A percentile compares a stretch with the other conserved stretches of the same genome.
Evolutionary conservation across 2,888 invertebrate genomes (phyloP).

Genomic region (Hofmannophila pseudospretella): DNA sequence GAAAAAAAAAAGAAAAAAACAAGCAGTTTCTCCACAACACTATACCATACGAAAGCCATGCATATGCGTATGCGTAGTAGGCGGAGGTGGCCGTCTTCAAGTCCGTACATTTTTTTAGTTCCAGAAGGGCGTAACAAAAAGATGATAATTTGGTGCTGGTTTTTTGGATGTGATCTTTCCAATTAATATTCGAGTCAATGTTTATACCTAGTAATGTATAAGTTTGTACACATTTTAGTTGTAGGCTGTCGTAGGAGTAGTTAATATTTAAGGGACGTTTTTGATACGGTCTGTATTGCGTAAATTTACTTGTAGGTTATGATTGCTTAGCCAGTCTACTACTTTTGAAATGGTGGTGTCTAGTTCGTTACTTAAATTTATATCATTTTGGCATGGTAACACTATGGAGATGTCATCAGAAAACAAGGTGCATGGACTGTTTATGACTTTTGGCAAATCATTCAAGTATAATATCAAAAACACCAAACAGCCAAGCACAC

Average conservation of each 20-base stretch:
- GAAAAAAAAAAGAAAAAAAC: too few species aligned
- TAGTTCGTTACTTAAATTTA: background rate
- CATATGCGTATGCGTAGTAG: conserved; percentile 2
- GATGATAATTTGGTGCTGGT: background rate
- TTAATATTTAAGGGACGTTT: background rate
- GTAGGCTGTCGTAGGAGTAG: background rate
- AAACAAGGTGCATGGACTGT: background rate
- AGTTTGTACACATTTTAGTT: background rate
- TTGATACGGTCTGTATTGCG: conserved; percentile 1
- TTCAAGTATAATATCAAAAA: conserved; percentile 11
- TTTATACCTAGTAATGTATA: background rate
- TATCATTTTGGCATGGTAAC: background rate
- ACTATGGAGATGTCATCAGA: background rate
- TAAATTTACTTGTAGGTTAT: conserved; percentile 1
- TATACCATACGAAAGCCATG: background rate
- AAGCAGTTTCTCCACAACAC: background rate
- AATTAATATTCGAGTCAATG: background rate
- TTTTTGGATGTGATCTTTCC: background rate
- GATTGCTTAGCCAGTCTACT: background rate
- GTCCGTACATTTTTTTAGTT: background rate
- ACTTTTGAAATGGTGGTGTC: background rate
- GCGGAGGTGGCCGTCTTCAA: background rate
- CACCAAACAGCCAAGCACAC: conserved; percentile 8
- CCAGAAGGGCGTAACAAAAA: background rate
- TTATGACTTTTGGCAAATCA: conserved; percentile 4